Evolutionary conservation across 2,888 invertebrate genomes (phyloP).

Genomic region (Dryococelus australis): DNA sequence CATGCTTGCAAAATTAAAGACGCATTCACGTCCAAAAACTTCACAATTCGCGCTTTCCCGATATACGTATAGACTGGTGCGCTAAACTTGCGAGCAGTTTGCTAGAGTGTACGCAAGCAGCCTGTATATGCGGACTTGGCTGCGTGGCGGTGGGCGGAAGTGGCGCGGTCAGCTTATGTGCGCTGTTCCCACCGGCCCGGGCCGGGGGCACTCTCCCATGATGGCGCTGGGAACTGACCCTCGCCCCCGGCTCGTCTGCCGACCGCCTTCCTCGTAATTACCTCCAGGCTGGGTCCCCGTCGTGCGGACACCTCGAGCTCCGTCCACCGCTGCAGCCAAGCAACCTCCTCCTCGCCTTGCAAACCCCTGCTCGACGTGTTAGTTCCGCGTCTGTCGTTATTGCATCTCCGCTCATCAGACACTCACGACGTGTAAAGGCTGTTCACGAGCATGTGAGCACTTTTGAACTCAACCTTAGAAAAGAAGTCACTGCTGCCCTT

Average conservation of each 20-base stretch:
- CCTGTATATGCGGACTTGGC: background rate
- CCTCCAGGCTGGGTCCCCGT: background rate
- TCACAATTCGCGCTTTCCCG: too few species aligned
- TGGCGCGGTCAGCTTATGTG: background rate
- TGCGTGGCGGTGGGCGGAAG: background rate
- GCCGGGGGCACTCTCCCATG: conserved; percentile 30
- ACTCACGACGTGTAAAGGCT: too few species aligned
- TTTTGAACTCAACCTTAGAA: too few species aligned
- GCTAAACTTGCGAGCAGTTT: background rate
- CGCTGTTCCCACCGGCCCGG: background rate
- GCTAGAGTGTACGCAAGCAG: background rate
- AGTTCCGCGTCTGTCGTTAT: too few species aligned
- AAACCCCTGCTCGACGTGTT: too few species aligned
- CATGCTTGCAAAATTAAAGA: too few species aligned
- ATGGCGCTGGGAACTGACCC: conserved; percentile 29
- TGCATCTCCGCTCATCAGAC: too few species aligned
- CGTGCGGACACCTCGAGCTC: background rate
- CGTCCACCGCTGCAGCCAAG: background rate
- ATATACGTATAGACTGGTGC: too few species aligned
- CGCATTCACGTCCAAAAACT: too few species aligned
- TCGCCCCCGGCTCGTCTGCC: background rate
- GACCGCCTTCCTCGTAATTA: background rate
- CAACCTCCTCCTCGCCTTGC: too few species aligned
- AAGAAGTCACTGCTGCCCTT: too few species aligned
- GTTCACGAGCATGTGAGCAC: too few species aligned